A percentile compares a stretch with the other conserved stretches of the same genome.
Conservation (phyloP, 2,113 vertebrate species). For the Scartelaos histophorus region DNA sequence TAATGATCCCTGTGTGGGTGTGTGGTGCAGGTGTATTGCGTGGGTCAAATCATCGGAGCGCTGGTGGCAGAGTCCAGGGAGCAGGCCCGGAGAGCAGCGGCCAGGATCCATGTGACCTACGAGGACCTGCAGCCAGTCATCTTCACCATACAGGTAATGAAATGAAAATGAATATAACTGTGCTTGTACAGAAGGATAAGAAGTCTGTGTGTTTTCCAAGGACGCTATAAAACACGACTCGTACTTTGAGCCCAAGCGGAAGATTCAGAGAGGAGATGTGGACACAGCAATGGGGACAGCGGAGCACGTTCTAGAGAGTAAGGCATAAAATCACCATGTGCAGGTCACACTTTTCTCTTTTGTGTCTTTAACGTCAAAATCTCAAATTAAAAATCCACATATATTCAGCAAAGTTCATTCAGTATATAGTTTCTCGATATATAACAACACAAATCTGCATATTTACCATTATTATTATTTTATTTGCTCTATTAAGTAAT, state of each 20-base stretch:
- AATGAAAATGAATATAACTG: neutral
- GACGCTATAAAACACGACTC: slow-evolving; percentile 4
- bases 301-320: neutral
- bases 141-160: neutral
- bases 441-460: too few species aligned
- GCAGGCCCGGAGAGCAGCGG: neutral
- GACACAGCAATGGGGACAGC: neutral
- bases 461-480: too few species aligned
- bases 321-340: neutral
- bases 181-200: neutral
- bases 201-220: neutral
- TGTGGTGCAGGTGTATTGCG: neutral
- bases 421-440: too few species aligned
- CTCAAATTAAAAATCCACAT: too few species aligned
- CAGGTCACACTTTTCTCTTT: neutral
- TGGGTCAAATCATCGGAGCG: slow-evolving; percentile 7
- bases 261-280: neutral
- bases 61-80: slow-evolving; percentile 7
- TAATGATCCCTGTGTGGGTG: neutral
- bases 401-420: too few species aligned
- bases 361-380: too few species aligned
- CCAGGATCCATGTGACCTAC: neutral
- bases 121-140: slow-evolving; percentile 4
- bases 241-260: slow-evolving; percentile 2
- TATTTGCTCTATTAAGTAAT: too few species aligned